Evolutionary conservation across 2,113 vertebrate species (phyloP).

Genomic region (Chroicocephalus ridibundus): DNA sequence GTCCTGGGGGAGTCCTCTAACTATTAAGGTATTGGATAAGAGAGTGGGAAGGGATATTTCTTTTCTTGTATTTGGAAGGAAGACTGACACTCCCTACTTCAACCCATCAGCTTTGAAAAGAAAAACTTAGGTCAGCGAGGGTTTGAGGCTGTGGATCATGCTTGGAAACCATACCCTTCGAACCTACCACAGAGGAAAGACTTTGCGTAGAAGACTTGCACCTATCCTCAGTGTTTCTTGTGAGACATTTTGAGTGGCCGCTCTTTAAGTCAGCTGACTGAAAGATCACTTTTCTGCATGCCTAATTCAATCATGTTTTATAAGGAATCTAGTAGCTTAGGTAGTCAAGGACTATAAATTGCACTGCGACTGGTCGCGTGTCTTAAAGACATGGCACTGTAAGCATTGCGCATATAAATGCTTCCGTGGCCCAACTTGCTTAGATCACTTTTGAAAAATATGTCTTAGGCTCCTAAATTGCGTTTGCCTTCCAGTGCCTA

Average conservation of each 20-base stretch:
- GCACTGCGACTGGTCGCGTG: accelerated
- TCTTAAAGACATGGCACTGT: neutral
- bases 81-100: neutral
- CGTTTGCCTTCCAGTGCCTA: neutral
- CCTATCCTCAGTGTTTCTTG: neutral
- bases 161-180: neutral
- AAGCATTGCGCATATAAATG: neutral
- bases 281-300: neutral
- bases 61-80: neutral
- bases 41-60: neutral
- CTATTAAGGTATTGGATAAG: neutral
- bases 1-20: neutral
- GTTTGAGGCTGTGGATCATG: neutral
- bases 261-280: neutral
- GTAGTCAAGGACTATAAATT: neutral
- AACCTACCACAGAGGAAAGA: neutral
- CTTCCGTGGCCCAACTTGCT: neutral
- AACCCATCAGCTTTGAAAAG: neutral
- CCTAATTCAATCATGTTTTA: neutral
- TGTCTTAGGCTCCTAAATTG: neutral
- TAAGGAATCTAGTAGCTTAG: neutral
- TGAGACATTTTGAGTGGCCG: neutral
- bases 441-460: neutral
- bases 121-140: neutral
- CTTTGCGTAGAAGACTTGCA: neutral